Conservation (phyloP, 2,797 vertebrate genomes). For the Sylvilagus floridanus region DNA sequence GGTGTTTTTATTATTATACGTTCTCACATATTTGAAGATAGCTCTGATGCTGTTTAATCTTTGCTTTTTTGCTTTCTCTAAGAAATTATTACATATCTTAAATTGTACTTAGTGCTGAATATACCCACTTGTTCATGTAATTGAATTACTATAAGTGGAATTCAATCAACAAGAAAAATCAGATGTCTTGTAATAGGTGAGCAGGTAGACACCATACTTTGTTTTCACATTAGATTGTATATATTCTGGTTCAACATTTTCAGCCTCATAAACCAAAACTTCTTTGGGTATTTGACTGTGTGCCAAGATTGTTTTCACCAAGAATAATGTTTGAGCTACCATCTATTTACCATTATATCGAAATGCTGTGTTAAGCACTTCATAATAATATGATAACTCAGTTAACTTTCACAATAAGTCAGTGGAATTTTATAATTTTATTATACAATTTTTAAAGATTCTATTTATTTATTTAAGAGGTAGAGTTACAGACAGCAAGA, state of each 20-base stretch:
- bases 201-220: not conserved
- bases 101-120: conserved; percentile 2
- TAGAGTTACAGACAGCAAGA: no score
- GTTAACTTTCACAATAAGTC: not conserved
- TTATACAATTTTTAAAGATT: no score
- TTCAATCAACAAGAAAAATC: conserved; percentile 1
- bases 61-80: not conserved
- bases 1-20: not conserved
- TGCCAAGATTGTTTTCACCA: not conserved
- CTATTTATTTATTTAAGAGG: no score
- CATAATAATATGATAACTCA: not conserved
- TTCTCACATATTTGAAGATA: not conserved
- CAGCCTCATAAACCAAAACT: not conserved
- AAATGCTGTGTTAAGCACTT: not conserved
- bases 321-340: not conserved
- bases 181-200: not conserved
- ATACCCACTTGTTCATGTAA: not conserved
- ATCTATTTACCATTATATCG: not conserved
- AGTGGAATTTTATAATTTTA: not conserved
- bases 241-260: not conserved
- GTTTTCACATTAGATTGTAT: conserved; percentile 26
- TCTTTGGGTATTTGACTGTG: not conserved
- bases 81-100: not conserved
- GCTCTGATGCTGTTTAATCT: not conserved
- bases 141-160: not conserved